Evolutionary conservation across 2,797 vertebrate genomes (phyloP), one percentile per base, ranked within the genome.

Genomic region (Heteromormyrus szaboi): DNA sequence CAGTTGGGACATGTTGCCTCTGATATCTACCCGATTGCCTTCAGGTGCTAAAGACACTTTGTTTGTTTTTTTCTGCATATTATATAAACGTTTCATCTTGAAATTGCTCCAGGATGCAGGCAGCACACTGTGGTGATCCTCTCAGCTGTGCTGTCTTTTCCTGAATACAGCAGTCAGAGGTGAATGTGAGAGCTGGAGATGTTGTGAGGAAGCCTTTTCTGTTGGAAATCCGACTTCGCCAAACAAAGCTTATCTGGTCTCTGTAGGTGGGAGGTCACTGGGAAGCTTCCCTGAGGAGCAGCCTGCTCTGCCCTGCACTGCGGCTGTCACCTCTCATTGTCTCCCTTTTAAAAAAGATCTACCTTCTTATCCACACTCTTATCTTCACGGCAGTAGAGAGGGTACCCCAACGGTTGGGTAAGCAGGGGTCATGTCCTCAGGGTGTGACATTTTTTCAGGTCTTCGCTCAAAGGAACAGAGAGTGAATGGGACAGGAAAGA

Each of bases 241-340:
- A 86, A 56, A 86, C 85, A 86, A 33, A n/a, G 51, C 53, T 86
- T 86, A 53, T 86, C 51, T 53, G 25, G 51, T 41, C 53, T 59
- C 53, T 56, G 53, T 19, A 86, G 51, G 53, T 86, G 12, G 53
- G 51, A 86, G 50, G 29, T 59, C 33, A 86, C 4, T 33, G 14
- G 53, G 53, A 33, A 86, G 53, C 85, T 86, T 86, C 85, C 53
- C n/a, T 44, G 33, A 86, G 48, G 50, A 86, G 56, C 76, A 81
- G 17, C 41, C 76, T 62, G 41, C 19, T 46, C 19, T 17, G n/a
- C 76, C 46, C 81, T 51, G 44, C 11, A 12, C 29, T 53, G 29
- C 0, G 7, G n/a, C 85, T 56, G 29, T 11, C 25, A 37, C 33
- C 33, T n/a, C 14, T 22, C 33, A 41, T 44, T 59, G 14, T 33